Evolutionary conservation across 2,113 vertebrate species (phyloP).

Genomic region (Channa maculata): DNA sequence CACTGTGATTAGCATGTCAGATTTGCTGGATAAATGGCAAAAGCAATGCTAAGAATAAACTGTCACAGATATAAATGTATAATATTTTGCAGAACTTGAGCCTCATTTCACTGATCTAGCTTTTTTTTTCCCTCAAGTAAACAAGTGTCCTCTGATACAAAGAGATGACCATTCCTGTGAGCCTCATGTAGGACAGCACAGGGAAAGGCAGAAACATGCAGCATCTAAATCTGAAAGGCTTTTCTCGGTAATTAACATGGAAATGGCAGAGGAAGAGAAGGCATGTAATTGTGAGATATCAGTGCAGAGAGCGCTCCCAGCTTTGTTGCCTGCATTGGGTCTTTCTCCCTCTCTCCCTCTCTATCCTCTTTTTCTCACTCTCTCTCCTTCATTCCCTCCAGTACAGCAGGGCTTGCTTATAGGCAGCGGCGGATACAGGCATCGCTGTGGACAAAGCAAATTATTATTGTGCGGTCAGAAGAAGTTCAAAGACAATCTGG

Average conservation of each 20-base stretch:
- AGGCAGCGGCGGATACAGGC: conserved; percentile 93
- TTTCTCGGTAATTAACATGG: conserved; percentile 96
- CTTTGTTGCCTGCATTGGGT: conserved; percentile 91
- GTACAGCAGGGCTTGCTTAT: conserved; percentile 90
- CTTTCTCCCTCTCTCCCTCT: conserved; percentile 67
- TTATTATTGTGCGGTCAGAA: conserved; percentile 97
- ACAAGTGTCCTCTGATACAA: conserved; percentile 56
- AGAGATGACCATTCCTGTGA: conserved; percentile 52
- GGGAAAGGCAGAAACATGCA: conserved; percentile 85
- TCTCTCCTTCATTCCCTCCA: conserved; percentile 55
- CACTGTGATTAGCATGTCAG: conserved; percentile 78
- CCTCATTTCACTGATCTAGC: conserved; percentile 5
- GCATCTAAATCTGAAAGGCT: conserved; percentile 94
- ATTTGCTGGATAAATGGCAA: conserved; percentile 65
- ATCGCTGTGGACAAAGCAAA: conserved; percentile 96
- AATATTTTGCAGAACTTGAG: conserved; percentile 25
- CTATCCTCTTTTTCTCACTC: too few species aligned
- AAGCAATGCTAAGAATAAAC: conserved; percentile 44
- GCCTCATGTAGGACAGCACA: conserved; percentile 51
- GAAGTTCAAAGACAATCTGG: conserved; percentile 97
- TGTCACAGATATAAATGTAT: conserved; percentile 16
- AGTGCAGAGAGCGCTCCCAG: conserved; percentile 91
- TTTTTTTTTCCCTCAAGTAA: conserved; percentile 33
- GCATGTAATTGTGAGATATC: conserved; percentile 97
- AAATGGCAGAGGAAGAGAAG: conserved; percentile 93